Evolutionary conservation across 2,888 invertebrate species (phyloP).

Genomic region (Campoletis raptor): DNA sequence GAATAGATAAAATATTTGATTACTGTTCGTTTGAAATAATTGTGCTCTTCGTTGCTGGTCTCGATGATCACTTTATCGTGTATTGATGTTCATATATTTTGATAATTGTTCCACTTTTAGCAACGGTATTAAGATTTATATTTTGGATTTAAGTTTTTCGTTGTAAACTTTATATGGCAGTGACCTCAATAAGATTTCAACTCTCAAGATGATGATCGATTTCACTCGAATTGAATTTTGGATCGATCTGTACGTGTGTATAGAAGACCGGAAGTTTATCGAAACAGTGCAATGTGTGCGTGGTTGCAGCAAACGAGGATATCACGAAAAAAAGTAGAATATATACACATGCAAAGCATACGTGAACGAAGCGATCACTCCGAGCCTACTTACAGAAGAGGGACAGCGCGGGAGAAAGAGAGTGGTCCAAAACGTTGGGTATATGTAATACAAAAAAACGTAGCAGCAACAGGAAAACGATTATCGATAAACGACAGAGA

Average conservation of each 20-base stretch:
- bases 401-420: conserved; percentile 43
- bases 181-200: background rate
- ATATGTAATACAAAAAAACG: conserved; percentile 36
- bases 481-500: conserved; percentile 81
- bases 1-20: background rate
- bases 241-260: conserved; percentile 23
- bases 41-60: background rate
- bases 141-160: background rate
- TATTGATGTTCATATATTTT: background rate
- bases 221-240: background rate
- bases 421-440: conserved; percentile 59
- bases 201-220: background rate
- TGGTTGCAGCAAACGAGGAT: conserved; percentile 33
- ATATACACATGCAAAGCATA: conserved; percentile 18
- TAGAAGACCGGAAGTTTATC: conserved; percentile 62
- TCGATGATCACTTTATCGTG: background rate
- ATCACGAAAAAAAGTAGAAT: conserved; percentile 38
- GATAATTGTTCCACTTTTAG: background rate
- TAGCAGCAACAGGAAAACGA: conserved; percentile 73
- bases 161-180: background rate
- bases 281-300: conserved; percentile 18
- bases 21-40: background rate
- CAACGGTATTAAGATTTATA: background rate
- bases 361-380: conserved; percentile 55
- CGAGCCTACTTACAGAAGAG: conserved; percentile 2